Base-by-base conservation (phyloP, 2,888 invertebrate species). In the Saturnia japonica region DNA sequence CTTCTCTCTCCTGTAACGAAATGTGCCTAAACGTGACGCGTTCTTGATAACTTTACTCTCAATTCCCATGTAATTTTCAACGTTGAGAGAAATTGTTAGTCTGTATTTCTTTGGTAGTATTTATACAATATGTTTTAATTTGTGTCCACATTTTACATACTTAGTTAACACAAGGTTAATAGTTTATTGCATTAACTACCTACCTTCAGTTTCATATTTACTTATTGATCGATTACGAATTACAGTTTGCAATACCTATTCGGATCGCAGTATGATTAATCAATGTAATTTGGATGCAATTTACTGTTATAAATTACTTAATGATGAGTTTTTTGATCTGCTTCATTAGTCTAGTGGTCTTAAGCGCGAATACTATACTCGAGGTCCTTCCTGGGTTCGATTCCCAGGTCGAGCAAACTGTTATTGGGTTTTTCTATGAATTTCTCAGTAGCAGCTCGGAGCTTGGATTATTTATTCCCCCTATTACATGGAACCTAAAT, bases 161-260 rank as follows among this genome's bases (percentile, higher is more conserved):
- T 64, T 64, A 64, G 64, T 64, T 40, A 64, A 64, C 64, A 40
- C 64, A 64, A 64, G 40, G 64, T 14, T 28, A 60, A 25, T 40
- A 64, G 64, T 64, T 40, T 64, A 28, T 64, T 12, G 64, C 19
- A 40, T 40, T 64, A n/a, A n/a, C n/a, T n/a, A n/a, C n/a, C n/a
- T n/a, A 64, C 64, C 64, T 64, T 40, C 64, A 40, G n/a, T 64
- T 64, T 40, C 9, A 64, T 64, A 40, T 64, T 64, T 19, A 40
- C 22, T 64, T 40, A 40, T 40, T n/a, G 40, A 40, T 64, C 57
- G 1, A 12, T 28, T 25, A 57, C 9, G 25, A 57, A 57, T 25
- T 25, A n/a, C 1, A 0, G 12, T 40, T n/a, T 64, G n/a, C 40
- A 64, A 40, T 7, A 40, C 34, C n/a, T n/a, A n/a, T n/a, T 64